Evolutionary conservation across 2,797 vertebrate species (phyloP).

Genomic region (Chrosomus eos): DNA sequence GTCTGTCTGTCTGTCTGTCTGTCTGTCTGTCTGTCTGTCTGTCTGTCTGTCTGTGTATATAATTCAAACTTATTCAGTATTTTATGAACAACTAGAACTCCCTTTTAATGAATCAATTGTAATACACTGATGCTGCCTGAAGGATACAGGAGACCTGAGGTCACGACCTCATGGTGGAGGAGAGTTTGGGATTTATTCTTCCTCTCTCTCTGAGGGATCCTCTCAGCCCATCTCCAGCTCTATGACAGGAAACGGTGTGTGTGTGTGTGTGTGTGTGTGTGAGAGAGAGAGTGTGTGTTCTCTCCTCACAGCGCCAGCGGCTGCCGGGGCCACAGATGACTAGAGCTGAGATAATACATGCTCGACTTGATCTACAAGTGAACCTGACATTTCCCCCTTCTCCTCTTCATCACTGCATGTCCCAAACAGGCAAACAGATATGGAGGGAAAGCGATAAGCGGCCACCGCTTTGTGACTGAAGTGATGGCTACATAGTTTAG

Average conservation of each 20-base stretch:
- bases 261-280: constrained; percentile 25
- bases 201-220: constrained; percentile 18
- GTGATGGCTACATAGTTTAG: constrained; percentile 71
- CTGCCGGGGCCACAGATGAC: constrained; percentile 70
- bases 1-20: no score
- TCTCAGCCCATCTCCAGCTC: constrained; percentile 42
- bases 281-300: constrained; percentile 13
- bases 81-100: background rate
- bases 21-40: no score
- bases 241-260: constrained; percentile 36
- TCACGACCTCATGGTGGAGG: constrained; percentile 29
- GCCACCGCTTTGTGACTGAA: constrained; percentile 74
- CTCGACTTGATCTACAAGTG: constrained; percentile 84
- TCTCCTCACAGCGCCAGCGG: constrained; percentile 40
- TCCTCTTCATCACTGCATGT: constrained; percentile 78
- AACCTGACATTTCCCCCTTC: constrained; percentile 77
- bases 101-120: constrained; percentile 11
- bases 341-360: constrained; percentile 80
- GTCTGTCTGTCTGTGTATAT: background rate
- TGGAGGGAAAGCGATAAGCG: constrained; percentile 75
- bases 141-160: constrained; percentile 12
- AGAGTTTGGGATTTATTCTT: constrained; percentile 44
- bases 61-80: background rate
- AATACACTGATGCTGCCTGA: background rate
- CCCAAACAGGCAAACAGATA: constrained; percentile 76